Base-by-base conservation (phyloP, 2,113 vertebrate genomes). In the Egretta garzetta region DNA sequence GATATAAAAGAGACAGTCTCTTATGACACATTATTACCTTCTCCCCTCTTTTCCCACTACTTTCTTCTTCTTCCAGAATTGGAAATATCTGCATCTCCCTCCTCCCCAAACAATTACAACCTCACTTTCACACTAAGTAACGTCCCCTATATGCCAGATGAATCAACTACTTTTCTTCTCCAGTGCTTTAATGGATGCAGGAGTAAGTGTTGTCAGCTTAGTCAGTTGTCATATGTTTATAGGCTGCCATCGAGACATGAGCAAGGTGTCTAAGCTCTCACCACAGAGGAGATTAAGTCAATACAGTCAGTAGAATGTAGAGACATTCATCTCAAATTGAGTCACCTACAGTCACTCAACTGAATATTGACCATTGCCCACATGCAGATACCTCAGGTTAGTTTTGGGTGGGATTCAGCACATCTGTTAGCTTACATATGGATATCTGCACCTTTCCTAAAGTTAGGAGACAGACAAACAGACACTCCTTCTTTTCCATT, bases 331-430 rank as follows among this genome's bases (percentile, higher is more conserved):
- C 45, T 72, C 53, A 71, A n/a, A n/a, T 17, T 15, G 60, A 66
- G 86, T 12, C 14, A 62, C 4, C 10, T 20, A 35, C 14, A 75
- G 35, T 22, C 41, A 75, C 22, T 37, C 37, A 86, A 5, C 52
- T 55, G 28, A 39, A 35, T 28, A 63, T 9, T 39, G 47, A 72
- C 32, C n/a, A 63, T 0, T 55, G 56, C 47, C 26, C 10, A 49
- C 22, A 22, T 3, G 32, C 16, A 88, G 37, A 45, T 24, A 67
- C 4, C 8, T 67, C 62, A 13, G 0, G 0, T 47, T 41, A 75
- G 33, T 63, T 86, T 68, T 64, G 70, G 32, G 66, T 55, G 64
- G 47, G 58, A 90, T 68, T 80, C 71, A 63, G 64, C 52, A 76
- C 4, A 39, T 7, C 28, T 28, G 19, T 41, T 66, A 71, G 35